These are phyloP conservation scores for Drosophila hamatofila DNA, from an alignment of 2,888 invertebrate species.

Conservation along the genomic window DNA sequence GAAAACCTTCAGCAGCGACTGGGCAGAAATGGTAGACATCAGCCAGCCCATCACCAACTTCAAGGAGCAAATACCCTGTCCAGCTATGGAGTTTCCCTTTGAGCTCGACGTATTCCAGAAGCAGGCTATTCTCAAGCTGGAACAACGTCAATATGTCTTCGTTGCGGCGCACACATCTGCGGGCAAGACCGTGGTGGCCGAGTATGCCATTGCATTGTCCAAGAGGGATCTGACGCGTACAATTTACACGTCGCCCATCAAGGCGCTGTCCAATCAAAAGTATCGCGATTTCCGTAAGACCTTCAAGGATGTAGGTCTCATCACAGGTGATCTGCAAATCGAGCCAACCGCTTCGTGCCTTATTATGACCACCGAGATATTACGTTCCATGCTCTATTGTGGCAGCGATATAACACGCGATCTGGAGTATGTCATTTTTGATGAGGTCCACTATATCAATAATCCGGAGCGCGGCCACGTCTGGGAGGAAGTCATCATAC, in stretches of 20 bases:
- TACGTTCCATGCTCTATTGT: conserved; percentile 98
- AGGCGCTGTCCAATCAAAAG: conserved; percentile 99
- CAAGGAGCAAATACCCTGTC: conserved; percentile 91
- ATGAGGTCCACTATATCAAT: conserved; percentile 99
- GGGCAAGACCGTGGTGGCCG: conserved; percentile 98
- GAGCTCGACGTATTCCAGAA: conserved; percentile 99
- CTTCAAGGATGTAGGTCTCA: conserved; percentile 96
- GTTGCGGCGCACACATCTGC: conserved; percentile 99
- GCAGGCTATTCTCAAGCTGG: conserved; percentile 96
- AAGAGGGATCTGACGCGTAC: conserved; percentile 95
- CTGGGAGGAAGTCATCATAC: conserved; percentile 99
- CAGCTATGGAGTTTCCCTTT: conserved; percentile 95
- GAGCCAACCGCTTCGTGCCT: conserved; percentile 97
- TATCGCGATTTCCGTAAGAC: conserved; percentile 97
- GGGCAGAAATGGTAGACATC: conserved; percentile 95
- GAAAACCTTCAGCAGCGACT: conserved; percentile 87
- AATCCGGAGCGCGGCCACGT: conserved; percentile 99
- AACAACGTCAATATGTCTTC: conserved; percentile 97
- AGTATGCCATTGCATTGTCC: conserved; percentile 99
- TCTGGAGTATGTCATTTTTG: conserved; percentile 99
- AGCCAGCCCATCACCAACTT: conserved; percentile 93
- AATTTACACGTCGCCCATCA: conserved; percentile 99
- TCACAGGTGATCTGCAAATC: conserved; percentile 98
- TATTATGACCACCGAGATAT: conserved; percentile 99
- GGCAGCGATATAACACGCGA: conserved; percentile 97